Percentiles rank a stretch among this genome's conserved stretches.
Conservation (phyloP, 2,797 vertebrate species). For the Malurus leucopterus region DNA sequence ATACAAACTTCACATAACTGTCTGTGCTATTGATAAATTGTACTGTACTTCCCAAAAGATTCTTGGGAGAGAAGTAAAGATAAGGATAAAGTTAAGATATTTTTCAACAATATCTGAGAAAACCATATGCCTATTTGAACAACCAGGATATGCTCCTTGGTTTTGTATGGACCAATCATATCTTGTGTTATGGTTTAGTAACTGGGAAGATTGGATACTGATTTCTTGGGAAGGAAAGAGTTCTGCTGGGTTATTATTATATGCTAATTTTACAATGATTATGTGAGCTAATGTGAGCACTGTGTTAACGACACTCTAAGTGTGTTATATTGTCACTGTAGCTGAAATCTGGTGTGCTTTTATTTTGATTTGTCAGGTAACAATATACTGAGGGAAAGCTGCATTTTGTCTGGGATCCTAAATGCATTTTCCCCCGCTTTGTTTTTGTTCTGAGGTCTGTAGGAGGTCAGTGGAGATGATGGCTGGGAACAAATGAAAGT, state of each 20-base stretch:
- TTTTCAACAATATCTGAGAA: background rate
- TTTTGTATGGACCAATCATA: background rate
- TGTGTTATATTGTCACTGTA: rapidly evolving
- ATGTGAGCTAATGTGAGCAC: background rate
- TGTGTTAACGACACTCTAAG: background rate
- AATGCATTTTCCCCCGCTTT: background rate
- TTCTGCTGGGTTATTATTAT: background rate
- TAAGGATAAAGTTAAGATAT: background rate
- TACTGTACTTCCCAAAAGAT: background rate
- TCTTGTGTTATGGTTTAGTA: background rate
- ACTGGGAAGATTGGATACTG: background rate
- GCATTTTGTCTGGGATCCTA: background rate
- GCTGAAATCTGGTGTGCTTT: background rate
- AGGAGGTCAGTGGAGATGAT: background rate
- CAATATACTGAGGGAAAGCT: background rate
- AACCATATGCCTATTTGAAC: background rate
- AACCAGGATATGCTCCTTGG: background rate
- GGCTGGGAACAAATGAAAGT: background rate
- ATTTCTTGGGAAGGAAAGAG: background rate
- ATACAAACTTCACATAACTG: background rate
- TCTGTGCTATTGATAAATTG: background rate
- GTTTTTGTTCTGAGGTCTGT: background rate
- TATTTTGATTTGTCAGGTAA: background rate
- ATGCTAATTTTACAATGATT: background rate
- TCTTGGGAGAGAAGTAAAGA: background rate